Percentiles rank a stretch among this genome's conserved stretches.
These are phyloP conservation scores for Anarhynchus alexandrinus DNA, from an alignment of 2,113 vertebrate species.

Conservation along the genomic window DNA sequence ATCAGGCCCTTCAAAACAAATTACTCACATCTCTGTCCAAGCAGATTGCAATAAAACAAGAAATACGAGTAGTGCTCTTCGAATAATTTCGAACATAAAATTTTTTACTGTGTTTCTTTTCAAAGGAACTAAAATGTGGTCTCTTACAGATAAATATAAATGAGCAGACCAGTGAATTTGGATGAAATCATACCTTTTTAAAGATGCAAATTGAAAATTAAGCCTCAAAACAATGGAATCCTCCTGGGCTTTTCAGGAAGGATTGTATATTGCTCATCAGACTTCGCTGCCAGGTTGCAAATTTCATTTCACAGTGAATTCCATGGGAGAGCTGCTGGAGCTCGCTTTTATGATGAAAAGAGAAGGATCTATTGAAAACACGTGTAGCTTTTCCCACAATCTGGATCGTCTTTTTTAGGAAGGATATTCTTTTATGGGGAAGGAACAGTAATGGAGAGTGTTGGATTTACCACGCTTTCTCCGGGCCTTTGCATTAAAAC, in stretches of 20 bases:
- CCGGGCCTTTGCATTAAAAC: background rate
- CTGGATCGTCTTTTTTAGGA: background rate
- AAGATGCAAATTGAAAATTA: constrained; percentile 72
- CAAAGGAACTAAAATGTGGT: constrained; percentile 58
- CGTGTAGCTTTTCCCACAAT: background rate
- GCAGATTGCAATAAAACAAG: constrained; percentile 17
- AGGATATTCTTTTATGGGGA: background rate
- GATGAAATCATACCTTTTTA: constrained; percentile 66
- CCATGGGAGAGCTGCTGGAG: constrained; percentile 35
- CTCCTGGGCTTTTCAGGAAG: constrained; percentile 3
- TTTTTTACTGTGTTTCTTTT: background rate
- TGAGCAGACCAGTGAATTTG: constrained; percentile 56
- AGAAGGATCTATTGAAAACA: constrained; percentile 31
- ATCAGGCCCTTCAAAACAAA: constrained; percentile 54
- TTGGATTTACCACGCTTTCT: background rate
- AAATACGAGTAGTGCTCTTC: background rate
- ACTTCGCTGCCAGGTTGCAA: background rate
- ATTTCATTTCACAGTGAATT: constrained; percentile 20
- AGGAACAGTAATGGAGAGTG: background rate
- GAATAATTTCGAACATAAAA: constrained; percentile 20
- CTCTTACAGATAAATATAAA: constrained; percentile 65
- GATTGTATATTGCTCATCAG: constrained; percentile 27
- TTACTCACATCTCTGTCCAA: constrained; percentile 32
- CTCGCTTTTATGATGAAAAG: constrained; percentile 13
- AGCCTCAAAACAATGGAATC: constrained; percentile 55